phyloP scores from a whole-genome alignment of 2,113 vertebrate genomes.

The Vidua macroura region DNA sequence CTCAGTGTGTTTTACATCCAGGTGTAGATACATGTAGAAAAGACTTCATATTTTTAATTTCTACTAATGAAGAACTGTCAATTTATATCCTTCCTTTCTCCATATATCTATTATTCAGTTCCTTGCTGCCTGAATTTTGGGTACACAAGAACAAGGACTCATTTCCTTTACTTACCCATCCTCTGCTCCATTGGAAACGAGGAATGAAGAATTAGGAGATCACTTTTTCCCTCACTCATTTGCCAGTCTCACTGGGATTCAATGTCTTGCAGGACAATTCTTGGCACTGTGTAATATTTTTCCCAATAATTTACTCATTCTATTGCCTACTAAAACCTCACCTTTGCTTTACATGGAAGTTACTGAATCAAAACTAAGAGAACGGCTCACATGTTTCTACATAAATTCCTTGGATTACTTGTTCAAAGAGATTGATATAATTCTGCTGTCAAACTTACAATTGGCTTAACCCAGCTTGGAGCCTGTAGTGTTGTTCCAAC shows the following conservation, averaged over 20 bases:
- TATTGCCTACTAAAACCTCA: background rate
- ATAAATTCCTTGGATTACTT: slow-evolving; percentile 6
- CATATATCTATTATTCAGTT: background rate
- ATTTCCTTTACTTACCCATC: background rate
- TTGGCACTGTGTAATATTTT: background rate
- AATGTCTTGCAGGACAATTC: background rate
- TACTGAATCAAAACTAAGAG: background rate
- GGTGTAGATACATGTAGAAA: background rate
- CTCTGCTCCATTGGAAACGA: background rate
- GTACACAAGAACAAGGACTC: background rate
- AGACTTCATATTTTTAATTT: background rate
- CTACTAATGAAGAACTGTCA: background rate
- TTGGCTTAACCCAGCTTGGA: slow-evolving; percentile 25
- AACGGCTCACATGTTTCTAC: background rate
- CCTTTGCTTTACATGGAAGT: background rate
- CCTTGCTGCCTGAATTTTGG: background rate
- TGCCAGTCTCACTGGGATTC: background rate
- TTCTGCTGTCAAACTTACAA: slow-evolving; percentile 12
- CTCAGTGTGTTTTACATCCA: background rate
- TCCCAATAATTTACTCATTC: background rate
- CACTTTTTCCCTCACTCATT: background rate
- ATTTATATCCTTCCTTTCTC: background rate
- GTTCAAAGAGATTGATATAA: slow-evolving; percentile 13
- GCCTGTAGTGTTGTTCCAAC: background rate
- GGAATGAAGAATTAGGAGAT: background rate